Evolutionary conservation across 1,140 invertebrate species (phyloP).

Genomic region (Scaptomyza graminum): DNA sequence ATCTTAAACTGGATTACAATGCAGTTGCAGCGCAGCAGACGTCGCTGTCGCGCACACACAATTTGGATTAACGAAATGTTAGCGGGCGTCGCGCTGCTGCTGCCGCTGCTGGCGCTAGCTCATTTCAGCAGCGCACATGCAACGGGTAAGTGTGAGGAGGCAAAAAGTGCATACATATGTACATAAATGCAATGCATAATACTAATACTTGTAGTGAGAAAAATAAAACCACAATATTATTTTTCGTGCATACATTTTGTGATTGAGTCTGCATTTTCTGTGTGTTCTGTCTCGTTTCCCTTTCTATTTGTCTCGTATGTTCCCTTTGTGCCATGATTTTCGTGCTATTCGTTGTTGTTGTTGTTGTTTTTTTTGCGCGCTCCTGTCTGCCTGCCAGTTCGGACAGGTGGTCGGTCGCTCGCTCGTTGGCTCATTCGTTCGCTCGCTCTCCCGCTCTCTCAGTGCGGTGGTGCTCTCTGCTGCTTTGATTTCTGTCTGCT

Average conservation of each 20-base stretch:
- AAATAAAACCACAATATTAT: constrained; percentile 22
- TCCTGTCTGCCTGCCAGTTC: constrained; percentile 32
- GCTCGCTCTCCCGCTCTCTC: constrained; percentile 5
- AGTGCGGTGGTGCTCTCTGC: constrained; percentile 8
- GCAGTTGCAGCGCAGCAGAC: constrained; percentile 75
- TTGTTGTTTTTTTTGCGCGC: constrained; percentile 23
- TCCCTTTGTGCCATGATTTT: constrained; percentile 39
- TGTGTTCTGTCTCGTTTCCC: constrained; percentile 46
- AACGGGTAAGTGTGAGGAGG: constrained; percentile 61
- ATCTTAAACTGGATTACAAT: constrained; percentile 77
- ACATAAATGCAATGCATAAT: constrained; percentile 6
- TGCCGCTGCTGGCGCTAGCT: constrained; percentile 67
- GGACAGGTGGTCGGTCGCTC: constrained; percentile 14
- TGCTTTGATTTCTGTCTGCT: constrained; percentile 37
- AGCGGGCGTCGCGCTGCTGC: constrained; percentile 58
- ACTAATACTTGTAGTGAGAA: no score
- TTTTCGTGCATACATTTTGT: constrained; percentile 35
- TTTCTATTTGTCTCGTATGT: constrained; percentile 37
- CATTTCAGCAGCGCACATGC: constrained; percentile 59
- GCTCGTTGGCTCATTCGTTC: constrained; percentile 62
- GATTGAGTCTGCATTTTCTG: constrained; percentile 48
- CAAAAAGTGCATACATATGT: constrained; percentile 4
- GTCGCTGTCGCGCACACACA: constrained; percentile 67
- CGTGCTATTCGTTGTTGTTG: constrained; percentile 45
- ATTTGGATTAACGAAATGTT: constrained; percentile 74